These are phyloP conservation scores for Bombylius discolor DNA, from an alignment of 2,888 invertebrate species.

Conservation along the genomic window DNA sequence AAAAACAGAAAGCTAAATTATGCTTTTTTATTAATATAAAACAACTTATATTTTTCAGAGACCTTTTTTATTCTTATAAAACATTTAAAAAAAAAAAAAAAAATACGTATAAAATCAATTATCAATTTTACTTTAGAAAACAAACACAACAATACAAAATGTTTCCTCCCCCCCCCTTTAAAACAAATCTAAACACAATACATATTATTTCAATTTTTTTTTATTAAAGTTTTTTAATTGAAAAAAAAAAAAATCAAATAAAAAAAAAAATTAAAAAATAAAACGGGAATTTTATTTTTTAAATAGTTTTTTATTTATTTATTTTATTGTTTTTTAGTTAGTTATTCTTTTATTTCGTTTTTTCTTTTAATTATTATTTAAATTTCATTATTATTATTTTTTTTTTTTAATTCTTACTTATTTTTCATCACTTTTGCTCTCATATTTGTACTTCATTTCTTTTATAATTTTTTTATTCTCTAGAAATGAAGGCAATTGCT, in stretches of 20 bases:
- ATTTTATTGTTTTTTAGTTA: background rate
- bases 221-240: too few species aligned
- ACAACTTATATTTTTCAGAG: conserved; percentile 9
- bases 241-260: too few species aligned
- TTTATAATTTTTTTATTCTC: background rate
- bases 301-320: background rate
- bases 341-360: background rate
- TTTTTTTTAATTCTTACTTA: background rate
- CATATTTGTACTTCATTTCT: background rate
- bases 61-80: conserved; percentile 2
- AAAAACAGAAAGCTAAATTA: conserved; percentile 5
- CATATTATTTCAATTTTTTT: too few species aligned
- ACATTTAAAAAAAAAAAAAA: background rate
- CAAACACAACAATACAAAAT: too few species aligned
- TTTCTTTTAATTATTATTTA: background rate
- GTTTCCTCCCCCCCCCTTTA: too few species aligned
- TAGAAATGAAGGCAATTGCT: too few species aligned
- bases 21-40: conserved; percentile 10
- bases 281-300: too few species aligned
- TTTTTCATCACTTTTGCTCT: background rate
- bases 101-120: background rate
- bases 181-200: too few species aligned
- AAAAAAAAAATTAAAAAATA: too few species aligned
- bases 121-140: too few species aligned
- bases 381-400: background rate